These are phyloP conservation scores for Sesia bembeciformis DNA, from an alignment of 2,888 invertebrate species.

Conservation along the genomic window DNA sequence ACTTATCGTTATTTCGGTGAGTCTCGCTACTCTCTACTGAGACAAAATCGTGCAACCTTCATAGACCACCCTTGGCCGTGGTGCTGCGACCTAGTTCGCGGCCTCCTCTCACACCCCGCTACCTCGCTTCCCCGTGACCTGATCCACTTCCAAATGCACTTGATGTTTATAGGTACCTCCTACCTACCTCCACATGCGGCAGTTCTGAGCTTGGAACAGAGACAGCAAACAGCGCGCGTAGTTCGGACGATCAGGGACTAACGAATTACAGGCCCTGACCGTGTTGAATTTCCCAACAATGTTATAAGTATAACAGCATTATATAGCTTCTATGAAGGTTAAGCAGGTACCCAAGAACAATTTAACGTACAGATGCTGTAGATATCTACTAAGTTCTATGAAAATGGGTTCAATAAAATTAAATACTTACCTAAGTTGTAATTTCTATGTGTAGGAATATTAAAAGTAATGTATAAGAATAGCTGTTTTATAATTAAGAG, in stretches of 20 bases:
- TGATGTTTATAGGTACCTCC: constrained; percentile 10
- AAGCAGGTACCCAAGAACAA: no score
- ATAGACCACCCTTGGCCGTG: constrained; percentile 69
- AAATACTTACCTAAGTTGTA: no score
- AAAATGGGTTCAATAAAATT: no score
- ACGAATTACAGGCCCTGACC: not conserved
- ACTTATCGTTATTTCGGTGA: no score
- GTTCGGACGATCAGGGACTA: constrained; percentile 10
- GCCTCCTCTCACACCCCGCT: constrained; percentile 18
- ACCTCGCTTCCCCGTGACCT: constrained; percentile 31
- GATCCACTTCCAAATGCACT: constrained; percentile 63
- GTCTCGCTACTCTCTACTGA: constrained; percentile 11
- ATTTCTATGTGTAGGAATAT: no score
- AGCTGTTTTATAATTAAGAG: not conserved
- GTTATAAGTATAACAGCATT: no score
- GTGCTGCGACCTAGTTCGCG: constrained; percentile 58
- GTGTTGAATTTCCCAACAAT: no score
- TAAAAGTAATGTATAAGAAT: not conserved
- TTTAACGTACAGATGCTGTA: no score
- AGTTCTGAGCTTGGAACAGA: not conserved
- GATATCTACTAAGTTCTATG: no score
- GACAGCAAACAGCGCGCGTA: constrained; percentile 16
- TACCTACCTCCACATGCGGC: no score
- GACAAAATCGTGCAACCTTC: constrained; percentile 62
- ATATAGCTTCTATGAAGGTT: no score